A percentile compares a stretch with the other conserved stretches of the same genome.
phyloP scores from a whole-genome alignment of 2,113 vertebrate genomes.

The Mustela lutreola region DNA sequence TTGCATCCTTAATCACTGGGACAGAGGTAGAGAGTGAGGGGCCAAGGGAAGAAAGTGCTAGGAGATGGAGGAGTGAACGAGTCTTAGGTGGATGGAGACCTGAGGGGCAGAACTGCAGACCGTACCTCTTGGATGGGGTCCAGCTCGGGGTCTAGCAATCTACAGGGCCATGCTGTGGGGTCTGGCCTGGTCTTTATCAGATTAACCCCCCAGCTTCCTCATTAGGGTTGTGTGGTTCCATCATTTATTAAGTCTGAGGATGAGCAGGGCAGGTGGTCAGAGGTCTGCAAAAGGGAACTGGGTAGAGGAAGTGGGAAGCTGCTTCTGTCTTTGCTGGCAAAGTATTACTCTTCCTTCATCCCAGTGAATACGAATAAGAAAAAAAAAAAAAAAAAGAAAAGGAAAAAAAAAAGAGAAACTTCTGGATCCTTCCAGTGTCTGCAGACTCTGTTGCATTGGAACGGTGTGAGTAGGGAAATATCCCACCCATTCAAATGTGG shows the following conservation, averaged over 20 bases:
- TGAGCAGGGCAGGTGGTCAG: background rate
- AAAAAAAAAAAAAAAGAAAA: background rate
- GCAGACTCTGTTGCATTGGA: constrained; percentile 66
- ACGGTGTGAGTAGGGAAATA: constrained; percentile 73
- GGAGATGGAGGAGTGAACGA: constrained; percentile 60
- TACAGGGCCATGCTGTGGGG: background rate
- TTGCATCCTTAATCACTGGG: constrained; percentile 65
- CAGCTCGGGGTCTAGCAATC: constrained; percentile 54
- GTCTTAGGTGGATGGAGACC: constrained; percentile 61
- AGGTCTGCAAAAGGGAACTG: background rate
- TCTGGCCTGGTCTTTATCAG: constrained; percentile 76
- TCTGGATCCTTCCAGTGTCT: constrained; percentile 76
- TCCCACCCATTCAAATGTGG: constrained; percentile 79
- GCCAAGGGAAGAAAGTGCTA: background rate
- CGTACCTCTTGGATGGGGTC: background rate
- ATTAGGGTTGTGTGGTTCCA: background rate
- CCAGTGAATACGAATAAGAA: background rate
- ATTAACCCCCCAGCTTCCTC: constrained; percentile 68
- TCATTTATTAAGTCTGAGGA: constrained; percentile 71
- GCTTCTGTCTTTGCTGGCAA: constrained; percentile 57
- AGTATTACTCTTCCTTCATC: background rate
- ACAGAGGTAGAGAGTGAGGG: background rate
- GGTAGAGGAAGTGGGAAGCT: background rate
- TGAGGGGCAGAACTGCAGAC: constrained; percentile 56
- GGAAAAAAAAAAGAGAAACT: background rate